phyloP scores from a whole-genome alignment of 2,113 vertebrate genomes.

The Cryptomyrus ogoouensis region DNA sequence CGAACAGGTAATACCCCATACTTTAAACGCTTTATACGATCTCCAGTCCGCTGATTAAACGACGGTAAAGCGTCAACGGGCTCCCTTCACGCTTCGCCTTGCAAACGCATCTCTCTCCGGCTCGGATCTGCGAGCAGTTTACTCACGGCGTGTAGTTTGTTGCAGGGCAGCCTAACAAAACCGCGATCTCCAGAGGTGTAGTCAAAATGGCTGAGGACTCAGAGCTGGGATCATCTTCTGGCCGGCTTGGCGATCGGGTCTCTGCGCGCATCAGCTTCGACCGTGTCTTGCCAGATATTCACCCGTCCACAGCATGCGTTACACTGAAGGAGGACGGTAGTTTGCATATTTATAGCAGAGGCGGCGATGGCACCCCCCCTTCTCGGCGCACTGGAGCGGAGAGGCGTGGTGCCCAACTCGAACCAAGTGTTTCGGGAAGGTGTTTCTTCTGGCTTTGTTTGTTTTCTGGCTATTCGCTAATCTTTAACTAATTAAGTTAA shows the following conservation, averaged over 20 bases:
- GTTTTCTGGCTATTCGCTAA: not conserved
- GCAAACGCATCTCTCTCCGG: slow-evolving; percentile 12
- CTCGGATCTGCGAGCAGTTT: slow-evolving; percentile 14
- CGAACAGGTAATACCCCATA: slow-evolving; percentile 69
- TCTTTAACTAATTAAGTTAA: slow-evolving; percentile 8
- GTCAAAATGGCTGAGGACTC: slow-evolving; percentile 51
- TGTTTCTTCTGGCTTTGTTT: slow-evolving; percentile 44
- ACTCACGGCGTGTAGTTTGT: slow-evolving; percentile 6
- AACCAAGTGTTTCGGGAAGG: slow-evolving; percentile 53
- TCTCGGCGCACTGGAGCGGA: slow-evolving; percentile 28
- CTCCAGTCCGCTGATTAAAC: slow-evolving; percentile 9
- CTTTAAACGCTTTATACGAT: slow-evolving; percentile 17
- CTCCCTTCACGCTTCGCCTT: slow-evolving; percentile 6
- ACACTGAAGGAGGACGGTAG: slow-evolving; percentile 28
- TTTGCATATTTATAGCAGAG: slow-evolving; percentile 69
- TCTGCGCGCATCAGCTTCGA: not conserved
- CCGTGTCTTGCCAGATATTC: not conserved
- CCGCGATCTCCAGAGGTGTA: slow-evolving; percentile 29
- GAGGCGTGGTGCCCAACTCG: slow-evolving; percentile 33
- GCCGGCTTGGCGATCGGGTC: not conserved
- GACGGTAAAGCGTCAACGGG: not conserved
- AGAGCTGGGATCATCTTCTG: not conserved
- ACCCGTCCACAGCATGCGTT: not conserved
- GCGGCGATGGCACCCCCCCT: slow-evolving; percentile 40
- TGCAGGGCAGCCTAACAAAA: not conserved